These are phyloP conservation scores for Emys orbicularis DNA, from an alignment of 2,797 vertebrate species.

Conservation along the genomic window DNA sequence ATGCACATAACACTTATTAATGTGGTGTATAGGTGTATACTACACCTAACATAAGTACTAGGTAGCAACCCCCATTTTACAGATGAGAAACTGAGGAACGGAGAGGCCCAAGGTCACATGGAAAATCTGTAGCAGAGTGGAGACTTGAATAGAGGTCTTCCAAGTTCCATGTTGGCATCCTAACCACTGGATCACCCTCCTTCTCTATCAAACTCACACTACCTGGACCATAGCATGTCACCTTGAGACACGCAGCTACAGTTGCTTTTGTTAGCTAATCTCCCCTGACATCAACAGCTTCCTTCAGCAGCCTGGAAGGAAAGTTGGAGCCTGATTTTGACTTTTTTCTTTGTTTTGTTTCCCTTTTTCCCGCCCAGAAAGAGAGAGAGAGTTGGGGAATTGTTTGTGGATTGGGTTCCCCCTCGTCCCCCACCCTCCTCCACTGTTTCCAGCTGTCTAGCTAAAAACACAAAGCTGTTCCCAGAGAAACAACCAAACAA, in stretches of 20 bases:
- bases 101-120: background rate
- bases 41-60: background rate
- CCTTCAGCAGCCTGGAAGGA: background rate
- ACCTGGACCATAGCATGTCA: background rate
- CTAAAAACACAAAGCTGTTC: slow-evolving; percentile 57
- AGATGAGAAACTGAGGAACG: background rate
- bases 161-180: background rate
- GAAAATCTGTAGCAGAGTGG: background rate
- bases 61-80: background rate
- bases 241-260: rapidly evolving
- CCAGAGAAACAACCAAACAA: slow-evolving; percentile 29
- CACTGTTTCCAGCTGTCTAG: slow-evolving; percentile 23
- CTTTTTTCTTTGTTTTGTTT: background rate
- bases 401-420: background rate
- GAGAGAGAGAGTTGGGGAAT: background rate
- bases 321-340: background rate
- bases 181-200: background rate
- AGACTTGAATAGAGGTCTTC: background rate
- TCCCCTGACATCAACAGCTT: background rate
- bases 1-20: background rate
- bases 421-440: background rate
- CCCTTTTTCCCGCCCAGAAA: background rate
- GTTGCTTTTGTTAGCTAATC: background rate
- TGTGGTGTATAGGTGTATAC: background rate
- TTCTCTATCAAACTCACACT: background rate